These are phyloP conservation scores for Drosophila nasuta DNA, from an alignment of 1,140 invertebrate species.

Conservation along the genomic window DNA sequence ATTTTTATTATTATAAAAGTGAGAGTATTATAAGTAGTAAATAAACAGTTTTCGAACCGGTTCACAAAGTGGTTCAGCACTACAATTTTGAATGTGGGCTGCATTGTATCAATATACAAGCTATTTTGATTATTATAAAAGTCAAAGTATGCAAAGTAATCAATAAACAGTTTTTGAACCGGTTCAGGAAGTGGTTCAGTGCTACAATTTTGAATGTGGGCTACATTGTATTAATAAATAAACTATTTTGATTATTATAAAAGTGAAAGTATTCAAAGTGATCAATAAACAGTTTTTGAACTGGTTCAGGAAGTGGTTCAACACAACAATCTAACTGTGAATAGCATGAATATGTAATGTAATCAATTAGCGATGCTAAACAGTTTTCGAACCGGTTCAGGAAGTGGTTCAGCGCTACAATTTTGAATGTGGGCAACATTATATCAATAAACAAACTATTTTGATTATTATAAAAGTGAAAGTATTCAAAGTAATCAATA, in stretches of 20 bases:
- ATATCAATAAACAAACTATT: neutral
- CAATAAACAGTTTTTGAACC: neutral
- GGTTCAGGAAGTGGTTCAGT: neutral
- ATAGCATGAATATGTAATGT: too few relatives aligned
- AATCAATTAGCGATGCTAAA: too few relatives aligned
- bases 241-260: neutral
- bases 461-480: neutral
- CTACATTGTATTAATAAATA: neutral
- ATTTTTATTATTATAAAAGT: too few relatives aligned
- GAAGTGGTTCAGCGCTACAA: neutral
- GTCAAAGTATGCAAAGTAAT: too few relatives aligned
- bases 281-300: neutral
- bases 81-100: too few relatives aligned
- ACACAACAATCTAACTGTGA: too few relatives aligned
- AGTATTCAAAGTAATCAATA: neutral
- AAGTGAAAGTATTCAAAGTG: too few relatives aligned
- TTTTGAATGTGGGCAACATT: neutral
- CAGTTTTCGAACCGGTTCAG: too few relatives aligned
- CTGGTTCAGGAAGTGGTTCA: too few relatives aligned
- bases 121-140: neutral
- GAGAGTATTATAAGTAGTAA: too few relatives aligned
- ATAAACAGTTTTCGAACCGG: neutral
- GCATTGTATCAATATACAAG: neutral
- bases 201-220: too few relatives aligned
- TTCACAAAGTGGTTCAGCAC: constrained; percentile 2